Evolutionary conservation across 2,113 vertebrate species (phyloP).

Genomic region (Rhea americana): DNA sequence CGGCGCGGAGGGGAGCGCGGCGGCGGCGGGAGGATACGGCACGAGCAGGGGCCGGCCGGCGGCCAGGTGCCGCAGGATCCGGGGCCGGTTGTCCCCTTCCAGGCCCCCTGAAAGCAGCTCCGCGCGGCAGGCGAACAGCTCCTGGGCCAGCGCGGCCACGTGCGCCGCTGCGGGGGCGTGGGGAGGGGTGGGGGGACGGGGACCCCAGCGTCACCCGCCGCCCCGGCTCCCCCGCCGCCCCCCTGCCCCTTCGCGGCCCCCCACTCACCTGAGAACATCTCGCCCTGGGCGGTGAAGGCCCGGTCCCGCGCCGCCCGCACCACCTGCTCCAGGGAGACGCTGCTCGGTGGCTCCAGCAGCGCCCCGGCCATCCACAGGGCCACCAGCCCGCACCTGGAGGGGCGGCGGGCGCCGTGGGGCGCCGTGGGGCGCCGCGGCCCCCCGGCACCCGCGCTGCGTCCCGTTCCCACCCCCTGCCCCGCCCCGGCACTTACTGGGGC

Average conservation of each 20-base stretch:
- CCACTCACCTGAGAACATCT: conserved; percentile 88
- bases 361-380: conserved; percentile 88
- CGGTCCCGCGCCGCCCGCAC: conserved; percentile 73
- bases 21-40: conserved; percentile 82
- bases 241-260: too few relatives aligned
- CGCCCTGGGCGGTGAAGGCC: conserved; percentile 85
- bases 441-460: too few relatives aligned
- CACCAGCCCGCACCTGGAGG: conserved; percentile 86
- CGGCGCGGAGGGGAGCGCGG: neutral
- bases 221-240: too few relatives aligned
- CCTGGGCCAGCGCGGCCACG: conserved; percentile 84
- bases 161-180: conserved; percentile 71
- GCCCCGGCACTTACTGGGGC: conserved; percentile 81
- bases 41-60: conserved; percentile 81
- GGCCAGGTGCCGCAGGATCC: conserved; percentile 78
- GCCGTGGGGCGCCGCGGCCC: too few relatives aligned
- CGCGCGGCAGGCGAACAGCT: conserved; percentile 76
- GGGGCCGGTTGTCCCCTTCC: conserved; percentile 70
- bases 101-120: conserved; percentile 81
- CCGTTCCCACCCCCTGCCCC: neutral
- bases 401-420: neutral
- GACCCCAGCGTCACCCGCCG: too few relatives aligned
- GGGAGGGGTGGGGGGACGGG: too few relatives aligned
- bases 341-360: conserved; percentile 53
- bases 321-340: conserved; percentile 74